Evolutionary conservation across 2,888 invertebrate species (phyloP), one percentile per base, ranked within the genome.

Genomic region (Caenorhabditis sinica): DNA sequence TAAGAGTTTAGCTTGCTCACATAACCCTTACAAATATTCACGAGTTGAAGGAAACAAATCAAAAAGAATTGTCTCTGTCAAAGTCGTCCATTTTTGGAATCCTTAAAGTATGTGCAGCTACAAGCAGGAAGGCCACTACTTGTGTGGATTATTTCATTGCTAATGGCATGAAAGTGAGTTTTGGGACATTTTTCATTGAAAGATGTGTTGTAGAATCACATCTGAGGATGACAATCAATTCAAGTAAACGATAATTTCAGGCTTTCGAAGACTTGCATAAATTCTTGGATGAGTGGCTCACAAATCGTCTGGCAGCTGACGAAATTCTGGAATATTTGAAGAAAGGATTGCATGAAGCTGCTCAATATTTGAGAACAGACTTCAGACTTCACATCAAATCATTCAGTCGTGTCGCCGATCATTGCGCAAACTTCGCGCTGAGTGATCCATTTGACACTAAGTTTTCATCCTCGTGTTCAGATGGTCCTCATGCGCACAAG

Each of bases 311-410:
- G 15, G 2, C 33, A 5, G 49, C 15, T 20, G 5, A 15, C 1
- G 69, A 60, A 25, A 58, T 5, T 20, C 23, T 77, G 58, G 40
- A 53, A 40, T 23, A 58, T 6, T 15, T 82, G 61, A 69, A 61
- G 23, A 20, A 2, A 11, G 25, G 30, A 8, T 8, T 73, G 8
- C 23, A 20, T 28, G 81, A 81, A 66, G 43, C 53, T 4, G 9
- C 17, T 9, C 66, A 66, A 23, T 83, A 83, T 58, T 23, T 83
- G 3, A 3, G 74, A 56, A 69, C 69, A 0, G 83, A 83, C 30
- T 83, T 40, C 40, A 23, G 63, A 15, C 11, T 83, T 23, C 77
- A 83, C 20, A 28, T 79, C 9, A 83, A 83, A n/a, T 8, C 33
- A 9, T 45, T 30, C 4, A 60, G 61, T 20, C 20, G 80, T 17